These are phyloP conservation scores for Paralvinella palmiformis DNA, from an alignment of 1,140 invertebrate genomes.

Conservation along the genomic window DNA sequence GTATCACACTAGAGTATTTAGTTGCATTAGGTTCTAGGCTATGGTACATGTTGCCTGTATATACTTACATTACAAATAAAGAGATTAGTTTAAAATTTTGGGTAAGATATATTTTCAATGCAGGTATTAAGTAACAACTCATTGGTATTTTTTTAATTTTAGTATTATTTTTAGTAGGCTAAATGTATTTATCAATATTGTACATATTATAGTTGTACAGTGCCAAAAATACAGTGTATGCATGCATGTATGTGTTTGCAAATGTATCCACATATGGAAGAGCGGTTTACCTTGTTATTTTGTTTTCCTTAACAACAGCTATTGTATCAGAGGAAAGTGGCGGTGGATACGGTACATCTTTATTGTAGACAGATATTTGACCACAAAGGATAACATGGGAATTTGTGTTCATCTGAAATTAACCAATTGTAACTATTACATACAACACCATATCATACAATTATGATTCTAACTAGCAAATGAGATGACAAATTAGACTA, in stretches of 20 bases:
- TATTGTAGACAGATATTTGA: constrained; percentile 44
- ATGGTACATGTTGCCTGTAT: background rate
- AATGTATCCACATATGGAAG: no score
- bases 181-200: no score
- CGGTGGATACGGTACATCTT: constrained; percentile 43
- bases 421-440: no score
- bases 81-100: background rate
- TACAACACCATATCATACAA: no score
- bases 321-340: constrained; percentile 30
- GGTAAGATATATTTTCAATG: no score
- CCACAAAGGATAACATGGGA: constrained; percentile 44
- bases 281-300: constrained; percentile 37
- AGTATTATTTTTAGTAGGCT: background rate
- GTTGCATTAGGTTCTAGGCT: background rate
- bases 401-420: constrained; percentile 37
- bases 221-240: no score
- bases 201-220: no score
- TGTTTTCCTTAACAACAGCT: constrained; percentile 27
- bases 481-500: no score
- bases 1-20: background rate
- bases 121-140: background rate
- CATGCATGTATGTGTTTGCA: no score
- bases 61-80: background rate
- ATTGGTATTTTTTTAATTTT: background rate
- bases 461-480: no score